These are phyloP conservation scores for Odontocolon sp. DNA, from an alignment of 2,888 invertebrate species.

Conservation along the genomic window DNA sequence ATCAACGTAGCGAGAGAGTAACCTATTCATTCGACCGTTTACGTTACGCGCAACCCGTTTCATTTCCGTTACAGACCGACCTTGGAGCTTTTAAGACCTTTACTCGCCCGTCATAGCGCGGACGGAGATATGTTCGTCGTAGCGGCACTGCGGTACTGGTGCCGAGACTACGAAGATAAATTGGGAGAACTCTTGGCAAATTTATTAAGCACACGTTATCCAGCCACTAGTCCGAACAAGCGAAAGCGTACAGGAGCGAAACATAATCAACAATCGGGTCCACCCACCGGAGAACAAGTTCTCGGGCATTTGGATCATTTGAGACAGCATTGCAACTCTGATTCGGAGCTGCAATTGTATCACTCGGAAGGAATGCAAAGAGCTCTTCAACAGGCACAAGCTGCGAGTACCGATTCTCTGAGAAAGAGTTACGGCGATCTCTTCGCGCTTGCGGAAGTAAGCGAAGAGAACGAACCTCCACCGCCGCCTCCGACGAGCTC, in stretches of 20 bases:
- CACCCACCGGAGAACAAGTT: conserved; percentile 92
- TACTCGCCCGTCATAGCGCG: conserved; percentile 88
- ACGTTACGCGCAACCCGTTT: too few relatives aligned
- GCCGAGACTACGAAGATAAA: conserved; percentile 94
- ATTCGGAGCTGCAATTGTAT: conserved; percentile 84
- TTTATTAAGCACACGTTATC: conserved; percentile 90
- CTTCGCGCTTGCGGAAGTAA: conserved; percentile 90
- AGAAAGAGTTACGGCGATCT: conserved; percentile 95
- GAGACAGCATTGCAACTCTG: conserved; percentile 86
- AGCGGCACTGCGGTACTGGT: conserved; percentile 96
- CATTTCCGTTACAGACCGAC: conserved; percentile 85
- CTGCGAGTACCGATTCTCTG: conserved; percentile 93
- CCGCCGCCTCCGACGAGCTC: conserved; percentile 84
- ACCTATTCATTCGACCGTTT: too few relatives aligned
- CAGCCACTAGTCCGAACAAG: conserved; percentile 95
- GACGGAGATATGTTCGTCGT: conserved; percentile 94
- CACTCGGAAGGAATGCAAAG: conserved; percentile 95
- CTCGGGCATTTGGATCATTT: conserved; percentile 96
- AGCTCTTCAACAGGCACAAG: conserved; percentile 93
- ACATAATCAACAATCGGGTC: conserved; percentile 87
- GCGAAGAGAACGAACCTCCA: conserved; percentile 87
- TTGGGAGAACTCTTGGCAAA: conserved; percentile 91
- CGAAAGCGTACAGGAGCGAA: conserved; percentile 90
- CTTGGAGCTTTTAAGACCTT: conserved; percentile 91
- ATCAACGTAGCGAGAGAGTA: too few relatives aligned